Conservation (phyloP, 2,113 vertebrate species). For the Ictalurus furcatus region DNA sequence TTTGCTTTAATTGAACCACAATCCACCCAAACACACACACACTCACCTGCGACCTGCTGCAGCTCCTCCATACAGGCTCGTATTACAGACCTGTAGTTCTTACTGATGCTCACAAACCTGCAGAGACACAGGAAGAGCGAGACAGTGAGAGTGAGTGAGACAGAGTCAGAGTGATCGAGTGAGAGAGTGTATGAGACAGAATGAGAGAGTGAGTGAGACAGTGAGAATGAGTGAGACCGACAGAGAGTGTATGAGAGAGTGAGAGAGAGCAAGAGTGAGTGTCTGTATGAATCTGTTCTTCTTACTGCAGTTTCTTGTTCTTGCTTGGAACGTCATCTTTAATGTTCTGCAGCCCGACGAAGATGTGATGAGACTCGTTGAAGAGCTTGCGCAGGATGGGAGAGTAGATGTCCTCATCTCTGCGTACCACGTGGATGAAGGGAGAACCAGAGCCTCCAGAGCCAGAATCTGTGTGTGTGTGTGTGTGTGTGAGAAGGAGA, state of each 20-base stretch:
- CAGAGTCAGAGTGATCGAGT: not conserved
- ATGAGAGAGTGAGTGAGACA: not conserved
- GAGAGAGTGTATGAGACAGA: too few relatives aligned
- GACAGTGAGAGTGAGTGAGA: not conserved
- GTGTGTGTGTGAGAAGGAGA: not conserved
- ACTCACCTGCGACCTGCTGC: conserved; percentile 82
- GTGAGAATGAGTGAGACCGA: not conserved
- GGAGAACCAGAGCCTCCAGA: conserved; percentile 56
- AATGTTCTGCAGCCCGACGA: conserved; percentile 87
- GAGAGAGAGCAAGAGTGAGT: too few relatives aligned
- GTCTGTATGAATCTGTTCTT: too few relatives aligned
- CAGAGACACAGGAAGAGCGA: conserved; percentile 30
- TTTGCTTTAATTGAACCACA: not conserved
- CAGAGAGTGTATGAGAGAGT: not conserved
- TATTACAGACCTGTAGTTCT: conserved; percentile 94
- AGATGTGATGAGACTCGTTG: conserved; percentile 96
- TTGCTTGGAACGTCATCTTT: conserved; percentile 84
- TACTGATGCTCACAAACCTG: conserved; percentile 94
- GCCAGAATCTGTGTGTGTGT: conserved; percentile 48
- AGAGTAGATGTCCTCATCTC: conserved; percentile 88
- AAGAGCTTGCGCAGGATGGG: conserved; percentile 92
- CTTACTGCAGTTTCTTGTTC: conserved; percentile 78
- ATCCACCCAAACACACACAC: not conserved
- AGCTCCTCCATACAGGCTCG: conserved; percentile 95
- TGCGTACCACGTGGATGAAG: conserved; percentile 79